A percentile compares a stretch with the other conserved stretches of the same genome.
Evolutionary conservation across 2,888 invertebrate species (phyloP).

Genomic region (Apotomis betuletana): DNA sequence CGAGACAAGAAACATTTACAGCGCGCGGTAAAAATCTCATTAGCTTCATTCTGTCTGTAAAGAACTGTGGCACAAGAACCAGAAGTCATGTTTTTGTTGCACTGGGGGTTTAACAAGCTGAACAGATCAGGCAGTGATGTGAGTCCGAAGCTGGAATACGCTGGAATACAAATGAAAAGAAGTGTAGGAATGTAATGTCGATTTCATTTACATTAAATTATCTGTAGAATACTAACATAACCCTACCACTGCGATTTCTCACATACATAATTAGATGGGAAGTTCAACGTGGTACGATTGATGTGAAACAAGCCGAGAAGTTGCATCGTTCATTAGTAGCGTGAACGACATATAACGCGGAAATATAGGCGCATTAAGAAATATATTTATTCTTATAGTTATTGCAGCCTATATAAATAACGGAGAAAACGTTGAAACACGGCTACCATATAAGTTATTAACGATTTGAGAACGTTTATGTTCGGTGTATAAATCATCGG

Average conservation of each 20-base stretch:
- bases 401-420: constrained; percentile 18
- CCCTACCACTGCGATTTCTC: constrained; percentile 56
- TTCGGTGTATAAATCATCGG: constrained; percentile 20
- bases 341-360: constrained; percentile 14
- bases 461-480: constrained; percentile 9
- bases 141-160: constrained; percentile 20
- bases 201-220: constrained; percentile 61
- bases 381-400: constrained; percentile 7
- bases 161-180: constrained; percentile 35
- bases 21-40: background rate
- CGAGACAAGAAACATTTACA: background rate
- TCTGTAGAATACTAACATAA: constrained; percentile 53
- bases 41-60: background rate
- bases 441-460: constrained; percentile 16
- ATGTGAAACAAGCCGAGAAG: constrained; percentile 42
- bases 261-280: constrained; percentile 57
- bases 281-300: constrained; percentile 46
- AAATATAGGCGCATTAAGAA: background rate
- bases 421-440: constrained; percentile 22
- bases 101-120: constrained; percentile 12
- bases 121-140: constrained; percentile 31
- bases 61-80: background rate
- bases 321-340: constrained; percentile 8
- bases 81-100: constrained; percentile 1
- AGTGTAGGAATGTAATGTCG: constrained; percentile 47